These are phyloP conservation scores for Pyrgilauda ruficollis DNA, from an alignment of 2,113 vertebrate species.

Conservation along the genomic window DNA sequence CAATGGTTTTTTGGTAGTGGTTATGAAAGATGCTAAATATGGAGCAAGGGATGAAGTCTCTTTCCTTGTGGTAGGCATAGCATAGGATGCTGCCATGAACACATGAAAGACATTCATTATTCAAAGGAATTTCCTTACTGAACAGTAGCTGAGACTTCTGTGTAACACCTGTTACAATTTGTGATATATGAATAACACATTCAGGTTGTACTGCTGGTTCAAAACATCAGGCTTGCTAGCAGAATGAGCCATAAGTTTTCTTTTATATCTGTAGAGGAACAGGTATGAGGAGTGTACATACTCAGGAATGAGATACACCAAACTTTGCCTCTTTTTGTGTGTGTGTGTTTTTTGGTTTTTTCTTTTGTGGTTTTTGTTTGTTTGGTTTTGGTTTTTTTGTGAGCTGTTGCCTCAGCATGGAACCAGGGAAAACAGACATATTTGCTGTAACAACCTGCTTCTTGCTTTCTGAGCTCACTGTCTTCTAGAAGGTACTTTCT, in stretches of 20 bases:
- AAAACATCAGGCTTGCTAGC: background rate
- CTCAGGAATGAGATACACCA: background rate
- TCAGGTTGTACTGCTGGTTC: background rate
- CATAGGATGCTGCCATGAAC: background rate
- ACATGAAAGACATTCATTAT: background rate
- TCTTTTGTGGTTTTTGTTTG: background rate
- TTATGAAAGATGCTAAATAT: background rate
- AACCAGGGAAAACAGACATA: background rate
- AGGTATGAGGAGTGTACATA: background rate
- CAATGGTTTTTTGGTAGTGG: background rate
- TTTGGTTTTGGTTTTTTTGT: background rate
- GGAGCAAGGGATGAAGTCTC: background rate
- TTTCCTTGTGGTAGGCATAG: background rate
- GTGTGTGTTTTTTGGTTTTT: no score
- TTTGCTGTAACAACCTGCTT: background rate
- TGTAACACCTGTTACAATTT: background rate
- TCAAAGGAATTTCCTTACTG: background rate
- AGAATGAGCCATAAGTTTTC: background rate
- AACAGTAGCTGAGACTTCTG: background rate
- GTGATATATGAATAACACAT: background rate
- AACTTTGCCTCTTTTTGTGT: background rate
- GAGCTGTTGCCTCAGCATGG: background rate
- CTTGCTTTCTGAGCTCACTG: background rate
- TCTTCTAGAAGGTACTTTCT: background rate
- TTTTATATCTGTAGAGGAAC: background rate